Evolutionary conservation across 2,113 vertebrate species (phyloP), one percentile per base, ranked within the genome.

Genomic region (Oncorhynchus clarkii): DNA sequence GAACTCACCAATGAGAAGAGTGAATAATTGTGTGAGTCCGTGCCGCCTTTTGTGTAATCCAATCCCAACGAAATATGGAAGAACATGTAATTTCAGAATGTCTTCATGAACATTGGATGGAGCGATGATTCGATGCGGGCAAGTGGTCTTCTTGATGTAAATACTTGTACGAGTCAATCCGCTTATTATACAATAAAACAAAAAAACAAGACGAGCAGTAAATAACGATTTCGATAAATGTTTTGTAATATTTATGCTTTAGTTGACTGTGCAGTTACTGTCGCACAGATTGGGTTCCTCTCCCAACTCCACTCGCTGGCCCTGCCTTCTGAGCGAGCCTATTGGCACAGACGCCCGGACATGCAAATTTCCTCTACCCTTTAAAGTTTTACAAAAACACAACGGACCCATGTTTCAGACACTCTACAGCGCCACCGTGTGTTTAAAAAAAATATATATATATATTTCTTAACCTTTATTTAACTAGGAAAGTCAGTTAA

Each of bases 1-100:
- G 34, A 86, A 93, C 93, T 94, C 88, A 94, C 93, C 91, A 84
- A 86, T 84, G 84, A 91, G 86, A 91, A 90, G 80, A 87, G 82
- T 88, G 80, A 84, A 81, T 87, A 83, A 81, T 87, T 89, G 77
- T 88, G 82, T 70, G 74, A 77, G 77, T 86, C 86, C 87, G 81
- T 88, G 84, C 85, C 81, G 82, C 87, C 87, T 88, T 89, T 89
- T 75, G 91, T 88, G 85, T 83, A 88, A 90, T 93, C 92, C 92
- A 92, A 90, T 87, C 89, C 87, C 45, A 22, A 76, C 68, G 72
- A 80, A 79, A 88, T 77, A 73, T 73, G 78, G 9, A 72, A 69
- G 9, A 72, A 70, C 66, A 27, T 72, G 70, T 67, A 29, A 76
- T 86, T 84, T 89, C 80, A 82, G 85, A 48, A 76, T 73, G 8